Conservation (phyloP, 1,140 invertebrate genomes). For the Scaptomyza montana region DNA sequence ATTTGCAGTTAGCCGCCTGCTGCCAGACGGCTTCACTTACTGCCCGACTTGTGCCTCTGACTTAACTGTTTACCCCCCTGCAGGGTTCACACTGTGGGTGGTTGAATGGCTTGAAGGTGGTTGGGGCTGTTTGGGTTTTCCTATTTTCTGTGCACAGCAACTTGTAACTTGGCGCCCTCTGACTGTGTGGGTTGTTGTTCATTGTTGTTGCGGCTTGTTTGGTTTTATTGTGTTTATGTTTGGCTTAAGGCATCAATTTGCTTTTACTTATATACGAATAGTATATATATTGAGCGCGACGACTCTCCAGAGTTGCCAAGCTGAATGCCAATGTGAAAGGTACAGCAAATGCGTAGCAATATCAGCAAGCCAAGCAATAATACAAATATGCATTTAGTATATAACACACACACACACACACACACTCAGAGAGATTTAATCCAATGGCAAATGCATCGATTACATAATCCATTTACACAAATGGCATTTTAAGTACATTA, state of each 20-base stretch:
- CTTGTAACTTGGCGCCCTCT: constrained; percentile 36
- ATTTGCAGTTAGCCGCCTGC: constrained; percentile 69
- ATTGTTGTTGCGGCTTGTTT: constrained; percentile 75
- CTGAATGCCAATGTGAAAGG: constrained; percentile 45
- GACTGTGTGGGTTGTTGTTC: constrained; percentile 38
- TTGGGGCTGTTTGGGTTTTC: background rate
- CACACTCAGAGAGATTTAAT: constrained; percentile 24
- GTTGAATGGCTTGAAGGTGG: background rate
- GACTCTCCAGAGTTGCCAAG: constrained; percentile 23
- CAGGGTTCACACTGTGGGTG: background rate
- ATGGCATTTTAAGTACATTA: constrained; percentile 82
- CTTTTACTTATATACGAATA: constrained; percentile 55
- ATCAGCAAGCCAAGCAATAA: constrained; percentile 72
- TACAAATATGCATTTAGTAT: constrained; percentile 68
- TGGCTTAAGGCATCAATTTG: constrained; percentile 81
- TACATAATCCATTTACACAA: constrained; percentile 82
- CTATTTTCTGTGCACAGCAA: constrained; percentile 28
- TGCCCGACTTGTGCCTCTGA: constrained; percentile 53
- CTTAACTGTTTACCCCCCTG: background rate
- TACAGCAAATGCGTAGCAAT: constrained; percentile 61
- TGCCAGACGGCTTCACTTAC: constrained; percentile 55
- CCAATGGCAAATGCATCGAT: constrained; percentile 73
- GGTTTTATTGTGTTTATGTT: constrained; percentile 82
- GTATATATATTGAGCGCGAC: constrained; percentile 44
- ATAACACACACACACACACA: constrained; percentile 19